Evolutionary conservation across 2,888 invertebrate species (phyloP), one percentile per base, ranked within the genome.

Genomic region (Sipunculus nudus): DNA sequence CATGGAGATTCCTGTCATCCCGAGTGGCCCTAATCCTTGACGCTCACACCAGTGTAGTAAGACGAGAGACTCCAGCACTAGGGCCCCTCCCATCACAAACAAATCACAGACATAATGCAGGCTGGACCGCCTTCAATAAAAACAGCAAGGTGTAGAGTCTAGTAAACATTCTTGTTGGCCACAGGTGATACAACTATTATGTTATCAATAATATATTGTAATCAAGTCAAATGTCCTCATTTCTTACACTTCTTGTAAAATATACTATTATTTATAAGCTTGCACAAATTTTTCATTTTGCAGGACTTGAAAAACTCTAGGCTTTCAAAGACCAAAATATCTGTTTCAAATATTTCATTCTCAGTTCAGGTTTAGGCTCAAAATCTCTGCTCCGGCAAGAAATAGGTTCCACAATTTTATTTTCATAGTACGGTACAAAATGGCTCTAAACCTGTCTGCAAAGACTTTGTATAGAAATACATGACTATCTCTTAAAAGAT

Each of bases 81-180:
- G 86, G 78, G 96, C 94, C 43, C 95, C 97, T 59, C 98, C 98
- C 98, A 99, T 99, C 69, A 98, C 93, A 87, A 99, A 97, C 80
- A 99, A 92, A 83, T 99, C 98, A 23, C 94, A 93, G 3, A 98
- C 97, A 86, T 97, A 93, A 81, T 92, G 92, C 52, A 99, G 88
- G 75, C 92, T 91, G 1, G 96, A 97, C 35, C 96, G 90, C 61
- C 92, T 93, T 75, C 59, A 76, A 74, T 25, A 53, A 58, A 28
- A 40, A 55, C 8, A 28, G 57, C 65, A 53, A 26, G 31, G 25
- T 40, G 16, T 41, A 39, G 26, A 25, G 8, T n/a, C 6, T 48
- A 48, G n/a, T n/a, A 5, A 3, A 47, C 16, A 23, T 35, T 31
- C n/a, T n/a, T n/a, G n/a, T n/a, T n/a, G n/a, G n/a, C n/a, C n/a